Base-by-base conservation (phyloP, 1,140 invertebrate species). In the Scylla paramamosain region DNA sequence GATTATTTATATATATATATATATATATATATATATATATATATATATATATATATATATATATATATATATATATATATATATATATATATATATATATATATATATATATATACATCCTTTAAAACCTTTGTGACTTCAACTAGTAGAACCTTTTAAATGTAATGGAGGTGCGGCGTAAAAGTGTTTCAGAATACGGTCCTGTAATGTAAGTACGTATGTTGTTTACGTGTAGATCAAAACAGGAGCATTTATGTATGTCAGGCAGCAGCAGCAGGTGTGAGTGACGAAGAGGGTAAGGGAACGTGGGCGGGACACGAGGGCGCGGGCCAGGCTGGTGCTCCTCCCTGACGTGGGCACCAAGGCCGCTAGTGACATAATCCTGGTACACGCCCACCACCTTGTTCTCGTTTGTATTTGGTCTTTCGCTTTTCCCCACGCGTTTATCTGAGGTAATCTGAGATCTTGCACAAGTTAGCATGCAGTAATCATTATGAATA, bases 11-110 rank as follows among this genome's bases (percentile, higher is more conserved):
- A 88, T 88, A 88, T 88, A 88, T 88, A 88, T 88, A 88, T 88
- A 88, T 88, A 88, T 90, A 90, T 90, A 90, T 90, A 90, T 90
- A 90, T 90, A 90, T 90, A 90, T 90, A 90, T 90, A 90, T 90
- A 90, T 90, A 90, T 90, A 90, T 90, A 90, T 90, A 90, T 90
- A 90, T 90, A 89, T 89, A 89, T 89, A 89, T 89, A 89, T 86
- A 86, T 84, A 86, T 86, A 86, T 86, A 86, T 86, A 86, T 86
- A 86, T 86, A 86, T 86, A 86, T 86, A 86, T 86, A 86, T 86
- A 86, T 86, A 25, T 86, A 86, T 86, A 86, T 86, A 86, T 84
- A 84, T 84, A 84, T 84, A 84, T 84, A 16, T 84, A 84, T 84
- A 84, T 84, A 84, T 84, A 84, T 25, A 10, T 84, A 84, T 84